phyloP scores from a whole-genome alignment of 2,797 vertebrate species.

The Lagorchestes hirsutus region DNA sequence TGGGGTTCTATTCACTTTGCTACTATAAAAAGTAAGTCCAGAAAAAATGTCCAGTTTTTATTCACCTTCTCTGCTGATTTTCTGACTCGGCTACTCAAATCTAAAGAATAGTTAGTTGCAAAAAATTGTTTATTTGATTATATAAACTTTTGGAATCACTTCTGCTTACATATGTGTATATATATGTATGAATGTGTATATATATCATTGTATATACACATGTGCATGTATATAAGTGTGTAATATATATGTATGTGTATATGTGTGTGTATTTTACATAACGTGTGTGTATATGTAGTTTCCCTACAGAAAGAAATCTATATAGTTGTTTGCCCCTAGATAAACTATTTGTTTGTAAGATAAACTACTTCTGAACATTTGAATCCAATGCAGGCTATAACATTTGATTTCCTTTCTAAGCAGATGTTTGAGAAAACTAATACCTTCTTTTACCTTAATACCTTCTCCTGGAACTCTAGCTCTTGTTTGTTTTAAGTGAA shows the following conservation, averaged over 20 bases:
- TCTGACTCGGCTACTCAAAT: not conserved
- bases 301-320: not conserved
- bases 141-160: not conserved
- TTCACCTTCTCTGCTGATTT: not conserved
- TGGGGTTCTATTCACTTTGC: not conserved
- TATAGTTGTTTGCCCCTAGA: constrained; percentile 32
- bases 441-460: constrained; percentile 5
- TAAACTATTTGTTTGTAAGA: not conserved
- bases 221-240: not conserved
- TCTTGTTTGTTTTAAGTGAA: constrained; percentile 31
- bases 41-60: not conserved
- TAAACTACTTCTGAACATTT: constrained; percentile 32
- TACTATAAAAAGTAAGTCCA: not conserved
- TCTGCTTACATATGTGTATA: not conserved
- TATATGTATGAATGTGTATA: too few relatives aligned
- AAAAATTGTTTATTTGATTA: constrained; percentile 36
- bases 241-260: too few relatives aligned
- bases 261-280: too few relatives aligned
- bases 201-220: too few relatives aligned
- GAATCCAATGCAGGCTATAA: not conserved
- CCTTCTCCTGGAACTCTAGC: not conserved
- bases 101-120: constrained; percentile 40
- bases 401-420: not conserved
- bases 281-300: not conserved
- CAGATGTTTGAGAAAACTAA: constrained; percentile 16